Conservation (phyloP, 1,140 invertebrate species). For the Calycopis cecrops region DNA sequence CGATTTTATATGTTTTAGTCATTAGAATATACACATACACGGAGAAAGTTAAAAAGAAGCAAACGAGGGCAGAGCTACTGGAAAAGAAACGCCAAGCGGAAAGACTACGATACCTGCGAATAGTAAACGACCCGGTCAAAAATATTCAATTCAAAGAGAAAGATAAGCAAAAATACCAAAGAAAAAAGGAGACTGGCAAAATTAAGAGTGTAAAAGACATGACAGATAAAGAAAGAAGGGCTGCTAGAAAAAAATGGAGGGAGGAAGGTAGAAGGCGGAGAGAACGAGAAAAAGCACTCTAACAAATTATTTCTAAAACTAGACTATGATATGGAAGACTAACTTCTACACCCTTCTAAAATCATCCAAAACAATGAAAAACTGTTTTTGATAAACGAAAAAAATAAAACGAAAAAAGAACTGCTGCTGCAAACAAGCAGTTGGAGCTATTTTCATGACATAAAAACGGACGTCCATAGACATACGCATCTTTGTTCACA, state of each 20-base stretch:
- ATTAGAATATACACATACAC: constrained; percentile 1
- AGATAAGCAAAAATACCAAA: constrained; percentile 18
- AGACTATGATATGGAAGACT: constrained; percentile 4
- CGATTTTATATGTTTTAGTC: constrained; percentile 10
- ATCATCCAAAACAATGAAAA: background rate
- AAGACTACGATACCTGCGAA: constrained; percentile 20
- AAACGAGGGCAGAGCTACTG: constrained; percentile 20
- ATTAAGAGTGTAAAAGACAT: constrained; percentile 21
- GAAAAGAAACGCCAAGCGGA: constrained; percentile 23
- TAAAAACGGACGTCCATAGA: too few species aligned
- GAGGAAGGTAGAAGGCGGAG: constrained; percentile 8
- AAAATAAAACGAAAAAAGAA: too few species aligned
- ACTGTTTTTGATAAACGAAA: too few species aligned
- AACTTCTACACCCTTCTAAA: background rate
- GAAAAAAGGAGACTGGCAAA: constrained; percentile 23
- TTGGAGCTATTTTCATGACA: too few species aligned
- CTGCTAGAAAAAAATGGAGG: constrained; percentile 20
- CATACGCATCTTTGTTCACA: too few species aligned
- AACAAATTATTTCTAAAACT: background rate
- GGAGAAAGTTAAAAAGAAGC: constrained; percentile 18
- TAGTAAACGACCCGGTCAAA: constrained; percentile 22
- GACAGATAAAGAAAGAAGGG: constrained; percentile 19
- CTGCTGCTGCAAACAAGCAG: too few species aligned
- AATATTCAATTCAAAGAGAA: constrained; percentile 23
- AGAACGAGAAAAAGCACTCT: background rate